phyloP scores from a whole-genome alignment of 2,113 vertebrate species.

The Cygnus buccinator region DNA sequence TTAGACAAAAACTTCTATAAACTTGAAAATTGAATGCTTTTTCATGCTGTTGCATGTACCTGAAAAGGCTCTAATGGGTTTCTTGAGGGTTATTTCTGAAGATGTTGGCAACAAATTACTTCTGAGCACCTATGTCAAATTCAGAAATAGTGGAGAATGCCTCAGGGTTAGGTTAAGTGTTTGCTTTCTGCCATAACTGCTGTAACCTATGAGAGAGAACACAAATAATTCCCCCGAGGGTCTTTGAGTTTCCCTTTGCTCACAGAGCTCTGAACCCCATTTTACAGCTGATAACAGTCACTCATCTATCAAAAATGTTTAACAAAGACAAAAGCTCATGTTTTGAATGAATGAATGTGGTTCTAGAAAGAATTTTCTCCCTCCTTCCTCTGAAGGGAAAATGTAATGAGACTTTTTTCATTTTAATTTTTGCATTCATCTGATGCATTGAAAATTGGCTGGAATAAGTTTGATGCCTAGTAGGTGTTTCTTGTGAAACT shows the following conservation, averaged over 20 bases:
- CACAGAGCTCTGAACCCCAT: background rate
- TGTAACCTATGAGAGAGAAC: background rate
- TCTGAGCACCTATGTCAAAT: background rate
- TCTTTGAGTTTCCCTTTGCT: background rate
- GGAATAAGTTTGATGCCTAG: background rate
- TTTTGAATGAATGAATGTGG: background rate
- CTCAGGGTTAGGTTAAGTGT: background rate
- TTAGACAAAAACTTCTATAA: background rate
- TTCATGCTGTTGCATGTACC: background rate
- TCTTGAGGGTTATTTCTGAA: background rate
- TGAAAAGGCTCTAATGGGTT: background rate
- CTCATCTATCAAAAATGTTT: background rate
- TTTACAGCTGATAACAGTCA: background rate
- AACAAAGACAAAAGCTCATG: background rate
- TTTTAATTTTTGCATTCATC: background rate
- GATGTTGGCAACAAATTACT: background rate
- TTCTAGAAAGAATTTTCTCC: background rate
- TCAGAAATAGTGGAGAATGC: background rate
- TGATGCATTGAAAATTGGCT: background rate
- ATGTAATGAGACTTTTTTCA: background rate
- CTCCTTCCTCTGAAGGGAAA: background rate
- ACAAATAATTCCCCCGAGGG: background rate
- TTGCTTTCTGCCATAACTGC: background rate
- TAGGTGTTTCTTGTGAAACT: background rate
- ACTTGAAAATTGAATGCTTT: background rate